A percentile compares a stretch with the other conserved stretches of the same genome.
Conservation (phyloP, 2,113 vertebrate genomes). For the Mesitornis unicolor region DNA sequence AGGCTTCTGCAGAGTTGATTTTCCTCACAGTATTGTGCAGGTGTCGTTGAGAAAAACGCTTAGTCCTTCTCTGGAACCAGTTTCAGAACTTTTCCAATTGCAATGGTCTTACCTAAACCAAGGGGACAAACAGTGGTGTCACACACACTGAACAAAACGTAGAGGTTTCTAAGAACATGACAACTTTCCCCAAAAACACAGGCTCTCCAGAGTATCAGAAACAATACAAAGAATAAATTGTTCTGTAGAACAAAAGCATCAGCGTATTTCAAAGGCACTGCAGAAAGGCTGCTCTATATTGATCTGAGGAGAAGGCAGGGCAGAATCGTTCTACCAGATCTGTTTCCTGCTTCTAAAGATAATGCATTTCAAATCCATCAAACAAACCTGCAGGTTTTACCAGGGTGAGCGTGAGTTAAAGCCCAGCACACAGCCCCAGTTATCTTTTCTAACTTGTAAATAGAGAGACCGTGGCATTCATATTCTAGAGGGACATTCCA, state of each 20-base stretch:
- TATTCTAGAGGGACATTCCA: neutral
- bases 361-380: neutral
- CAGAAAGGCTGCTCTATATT: neutral
- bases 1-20: constrained; percentile 86
- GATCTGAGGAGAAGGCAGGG: neutral
- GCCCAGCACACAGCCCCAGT: neutral
- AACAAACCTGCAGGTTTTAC: neutral
- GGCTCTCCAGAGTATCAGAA: neutral
- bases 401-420: neutral
- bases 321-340: neutral
- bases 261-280: neutral
- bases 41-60: constrained; percentile 77
- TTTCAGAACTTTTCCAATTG: constrained; percentile 99
- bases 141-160: neutral
- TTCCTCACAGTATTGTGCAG: constrained; percentile 86
- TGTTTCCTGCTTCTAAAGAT: neutral
- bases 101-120: constrained; percentile 94
- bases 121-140: constrained; percentile 21
- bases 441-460: neutral
- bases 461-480: neutral
- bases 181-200: neutral
- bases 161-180: neutral
- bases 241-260: neutral
- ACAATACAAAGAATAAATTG: neutral
- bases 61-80: constrained; percentile 99